Evolutionary conservation across 2,113 vertebrate species (phyloP).

Genomic region (Astur gentilis): DNA sequence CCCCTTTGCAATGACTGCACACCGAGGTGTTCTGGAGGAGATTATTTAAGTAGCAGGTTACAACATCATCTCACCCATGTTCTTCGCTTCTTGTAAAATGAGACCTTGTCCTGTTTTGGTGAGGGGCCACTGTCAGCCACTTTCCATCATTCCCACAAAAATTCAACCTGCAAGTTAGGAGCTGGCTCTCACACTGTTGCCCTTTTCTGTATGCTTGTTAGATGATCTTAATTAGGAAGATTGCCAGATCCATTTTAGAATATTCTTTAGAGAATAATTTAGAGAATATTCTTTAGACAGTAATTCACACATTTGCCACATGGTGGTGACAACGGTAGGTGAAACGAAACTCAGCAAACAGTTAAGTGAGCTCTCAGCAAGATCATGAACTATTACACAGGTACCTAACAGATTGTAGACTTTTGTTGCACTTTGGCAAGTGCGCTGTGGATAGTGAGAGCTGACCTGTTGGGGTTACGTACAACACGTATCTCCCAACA

Average conservation of each 20-base stretch:
- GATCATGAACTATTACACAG: accelerated
- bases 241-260: background rate
- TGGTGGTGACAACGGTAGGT: background rate
- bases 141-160: background rate
- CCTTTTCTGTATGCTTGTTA: background rate
- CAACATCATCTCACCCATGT: accelerated
- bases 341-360: background rate
- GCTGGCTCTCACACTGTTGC: background rate
- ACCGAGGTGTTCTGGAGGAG: no score
- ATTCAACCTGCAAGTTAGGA: background rate
- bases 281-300: background rate
- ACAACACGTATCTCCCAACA: background rate
- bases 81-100: background rate
- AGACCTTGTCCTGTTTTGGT: no score
- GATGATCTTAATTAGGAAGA: background rate
- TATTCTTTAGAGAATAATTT: background rate
- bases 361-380: background rate
- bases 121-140: background rate
- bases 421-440: background rate
- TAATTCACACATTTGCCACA: background rate
- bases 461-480: background rate
- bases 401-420: background rate
- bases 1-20: accelerated
- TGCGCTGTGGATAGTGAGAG: background rate
- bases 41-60: background rate